A percentile compares a stretch with the other conserved stretches of the same genome.
phyloP scores from a whole-genome alignment of 2,113 vertebrate species.

The Hydropotes inermis region DNA sequence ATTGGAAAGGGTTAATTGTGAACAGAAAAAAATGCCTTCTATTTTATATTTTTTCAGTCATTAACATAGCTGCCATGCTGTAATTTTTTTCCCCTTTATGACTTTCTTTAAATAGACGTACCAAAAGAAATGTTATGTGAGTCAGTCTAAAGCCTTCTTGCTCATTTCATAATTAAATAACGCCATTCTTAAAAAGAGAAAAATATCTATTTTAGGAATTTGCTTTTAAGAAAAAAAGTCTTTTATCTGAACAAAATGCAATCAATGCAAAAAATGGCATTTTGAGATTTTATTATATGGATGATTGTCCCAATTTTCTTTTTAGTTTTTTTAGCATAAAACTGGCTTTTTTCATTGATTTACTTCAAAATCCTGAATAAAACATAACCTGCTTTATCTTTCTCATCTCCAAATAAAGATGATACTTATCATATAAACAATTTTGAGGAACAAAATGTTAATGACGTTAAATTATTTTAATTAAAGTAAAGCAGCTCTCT shows the following conservation, averaged over 20 bases:
- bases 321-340: constrained; percentile 52
- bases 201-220: constrained; percentile 57
- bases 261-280: constrained; percentile 55
- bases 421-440: constrained; percentile 8
- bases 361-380: constrained; percentile 56
- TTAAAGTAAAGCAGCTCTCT: constrained; percentile 42
- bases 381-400: constrained; percentile 56
- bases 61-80: constrained; percentile 58
- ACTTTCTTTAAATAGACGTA: constrained; percentile 66
- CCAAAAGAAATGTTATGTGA: constrained; percentile 55
- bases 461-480: constrained; percentile 68
- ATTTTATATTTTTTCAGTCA: constrained; percentile 58
- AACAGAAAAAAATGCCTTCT: neutral
- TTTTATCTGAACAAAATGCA: constrained; percentile 57
- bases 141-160: constrained; percentile 53
- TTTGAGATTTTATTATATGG: constrained; percentile 45
- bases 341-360: constrained; percentile 32
- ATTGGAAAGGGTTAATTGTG: constrained; percentile 43
- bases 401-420: constrained; percentile 55
- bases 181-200: constrained; percentile 46
- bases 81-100: constrained; percentile 50
- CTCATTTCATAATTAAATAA: constrained; percentile 68
- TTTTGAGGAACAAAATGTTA: constrained; percentile 61
- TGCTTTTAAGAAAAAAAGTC: constrained; percentile 7
- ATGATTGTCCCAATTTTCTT: constrained; percentile 43